Evolutionary conservation across 1,140 invertebrate genomes (phyloP), one percentile per base, ranked within the genome.

Genomic region (Trichomalopsis sarcophagae): DNA sequence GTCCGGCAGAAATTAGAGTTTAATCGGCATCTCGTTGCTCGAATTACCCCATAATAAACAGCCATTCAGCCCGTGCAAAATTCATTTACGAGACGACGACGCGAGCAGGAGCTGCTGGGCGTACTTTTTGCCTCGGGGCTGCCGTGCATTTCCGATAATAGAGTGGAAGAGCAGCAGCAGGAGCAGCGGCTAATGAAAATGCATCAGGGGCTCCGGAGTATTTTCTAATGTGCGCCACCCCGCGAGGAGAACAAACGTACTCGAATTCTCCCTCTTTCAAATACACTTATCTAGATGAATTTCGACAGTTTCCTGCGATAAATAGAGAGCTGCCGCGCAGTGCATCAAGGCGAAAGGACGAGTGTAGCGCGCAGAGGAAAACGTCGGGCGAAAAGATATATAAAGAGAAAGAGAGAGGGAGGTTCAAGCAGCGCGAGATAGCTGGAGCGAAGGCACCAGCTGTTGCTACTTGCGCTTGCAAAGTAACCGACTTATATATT

Each of bases 231-330:
- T 73, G 66, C 75, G 55, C 55, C 55, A 23, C 44, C 23, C 23
- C 71, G 23, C 5, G 55, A 69, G 77, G 36, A 36, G 33, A 77
- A 73, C 27, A 79, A 78, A 78, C 33, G 66, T 23, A 50, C 62
- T 78, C 27, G 75, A 40, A 23, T 11, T 78, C 30, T 44, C 40
- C 40, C 47, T 71, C 13, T 81, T 66, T 71, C 40, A 78, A 77
- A 83, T 73, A 78, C 75, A 78, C 75, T 84, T 79, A 84, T 78
- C 82, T 78, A 84, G 82, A 78, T 78, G 76, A 84, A 84, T 84
- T 84, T 84, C 66, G 82, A 84, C 82, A 79, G 76, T 84, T 84
- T 69, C 55, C 82, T 74, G 6, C 36, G 81, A 83, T 68, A 83
- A 76, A 83, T 50, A 77, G 55, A 17, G 17, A 21, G 17, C 17